Conservation (phyloP, 2,888 invertebrate species). For the Carcina quercana region DNA sequence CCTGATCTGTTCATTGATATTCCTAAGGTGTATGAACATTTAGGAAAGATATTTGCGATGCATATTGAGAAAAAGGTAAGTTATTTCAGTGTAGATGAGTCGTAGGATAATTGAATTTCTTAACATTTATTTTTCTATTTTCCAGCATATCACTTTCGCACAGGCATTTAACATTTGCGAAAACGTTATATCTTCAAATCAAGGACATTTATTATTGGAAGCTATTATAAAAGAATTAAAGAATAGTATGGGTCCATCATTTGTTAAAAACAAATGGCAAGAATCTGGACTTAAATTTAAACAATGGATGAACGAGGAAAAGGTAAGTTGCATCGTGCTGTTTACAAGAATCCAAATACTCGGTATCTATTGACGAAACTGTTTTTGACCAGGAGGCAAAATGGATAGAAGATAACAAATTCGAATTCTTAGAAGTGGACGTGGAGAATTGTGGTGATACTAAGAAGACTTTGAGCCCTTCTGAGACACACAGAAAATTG, state of each 20-base stretch:
- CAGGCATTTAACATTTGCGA: constrained; percentile 45
- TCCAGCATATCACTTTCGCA: constrained; percentile 54
- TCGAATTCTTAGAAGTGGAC: constrained; percentile 53
- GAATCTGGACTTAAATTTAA: constrained; percentile 51
- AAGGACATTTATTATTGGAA: constrained; percentile 53
- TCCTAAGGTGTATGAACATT: constrained; percentile 87
- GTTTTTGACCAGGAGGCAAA: constrained; percentile 49
- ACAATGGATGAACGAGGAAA: constrained; percentile 64
- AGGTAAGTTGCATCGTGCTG: too few relatives aligned
- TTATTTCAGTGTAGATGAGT: not conserved
- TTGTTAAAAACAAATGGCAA: constrained; percentile 59
- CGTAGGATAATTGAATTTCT: not conserved
- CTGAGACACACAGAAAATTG: constrained; percentile 49
- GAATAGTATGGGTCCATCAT: constrained; percentile 60
- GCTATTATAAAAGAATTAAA: constrained; percentile 48
- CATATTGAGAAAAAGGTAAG: constrained; percentile 64
- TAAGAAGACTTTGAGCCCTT: constrained; percentile 42
- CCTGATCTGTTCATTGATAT: constrained; percentile 88
- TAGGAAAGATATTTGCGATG: constrained; percentile 80
- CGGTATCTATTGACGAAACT: too few relatives aligned
- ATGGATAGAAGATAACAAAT: constrained; percentile 57
- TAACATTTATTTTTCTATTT: constrained; percentile 30
- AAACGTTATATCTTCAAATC: constrained; percentile 42
- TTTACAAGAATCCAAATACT: too few relatives aligned
- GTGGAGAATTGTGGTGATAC: constrained; percentile 35